phyloP scores from a whole-genome alignment of 2,113 vertebrate species.

The Ailuropoda melanoleuca region DNA sequence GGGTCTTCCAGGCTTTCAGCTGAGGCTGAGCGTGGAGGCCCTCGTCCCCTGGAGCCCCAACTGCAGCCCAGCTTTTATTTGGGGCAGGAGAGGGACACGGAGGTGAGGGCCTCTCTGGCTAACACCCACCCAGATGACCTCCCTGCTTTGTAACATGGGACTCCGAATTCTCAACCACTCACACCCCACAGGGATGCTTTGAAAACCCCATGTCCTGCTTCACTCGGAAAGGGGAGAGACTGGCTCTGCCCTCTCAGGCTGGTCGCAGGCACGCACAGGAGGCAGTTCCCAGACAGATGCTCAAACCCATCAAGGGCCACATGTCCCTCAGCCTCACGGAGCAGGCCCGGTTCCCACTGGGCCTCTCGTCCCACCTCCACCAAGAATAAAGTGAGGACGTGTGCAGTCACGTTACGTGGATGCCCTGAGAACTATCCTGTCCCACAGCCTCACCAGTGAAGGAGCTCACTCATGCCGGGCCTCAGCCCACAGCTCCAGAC shows the following conservation, averaged over 20 bases:
- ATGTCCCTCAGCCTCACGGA: neutral
- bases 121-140: neutral
- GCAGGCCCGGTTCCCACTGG: neutral
- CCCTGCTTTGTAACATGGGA: neutral
- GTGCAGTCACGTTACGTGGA: accelerated
- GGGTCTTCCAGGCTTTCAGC: too few species aligned
- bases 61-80: neutral
- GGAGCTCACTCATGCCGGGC: neutral
- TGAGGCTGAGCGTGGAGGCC: too few species aligned
- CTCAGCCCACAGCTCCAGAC: neutral
- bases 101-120: neutral
- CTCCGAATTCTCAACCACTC: neutral
- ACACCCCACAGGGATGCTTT: neutral
- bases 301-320: neutral
- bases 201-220: neutral
- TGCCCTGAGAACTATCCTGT: neutral
- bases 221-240: neutral
- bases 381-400: neutral
- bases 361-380: neutral
- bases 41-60: neutral
- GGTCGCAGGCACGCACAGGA: neutral
- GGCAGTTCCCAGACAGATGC: accelerated
- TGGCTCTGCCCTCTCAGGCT: neutral
- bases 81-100: neutral
- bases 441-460: neutral